These are phyloP conservation scores for Epicauta chinensis DNA, from an alignment of 1,140 invertebrate species.

Conservation along the genomic window DNA sequence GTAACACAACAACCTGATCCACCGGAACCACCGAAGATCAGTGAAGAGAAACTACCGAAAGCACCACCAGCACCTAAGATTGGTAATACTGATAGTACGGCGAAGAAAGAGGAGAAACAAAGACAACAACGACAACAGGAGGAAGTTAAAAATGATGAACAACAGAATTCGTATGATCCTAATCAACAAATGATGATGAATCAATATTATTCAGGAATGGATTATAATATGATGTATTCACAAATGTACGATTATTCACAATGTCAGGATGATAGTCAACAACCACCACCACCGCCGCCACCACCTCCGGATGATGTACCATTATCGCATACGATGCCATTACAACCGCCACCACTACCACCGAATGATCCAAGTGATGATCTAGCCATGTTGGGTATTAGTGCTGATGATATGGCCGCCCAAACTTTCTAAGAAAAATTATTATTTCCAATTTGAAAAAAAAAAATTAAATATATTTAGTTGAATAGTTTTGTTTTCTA, in stretches of 20 bases:
- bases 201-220: constrained; percentile 21
- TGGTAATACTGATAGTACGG: not conserved
- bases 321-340: constrained; percentile 34
- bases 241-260: constrained; percentile 23
- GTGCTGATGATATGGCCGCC: constrained; percentile 60
- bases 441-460: no score
- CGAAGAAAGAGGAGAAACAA: constrained; percentile 3
- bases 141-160: constrained; percentile 22
- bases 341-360: constrained; percentile 38
- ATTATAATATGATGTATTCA: constrained; percentile 22
- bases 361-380: constrained; percentile 55
- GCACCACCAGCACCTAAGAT: constrained; percentile 23
- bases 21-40: constrained; percentile 23
- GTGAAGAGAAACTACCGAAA: constrained; percentile 17
- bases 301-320: constrained; percentile 27
- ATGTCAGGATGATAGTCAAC: constrained; percentile 2
- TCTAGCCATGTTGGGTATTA: constrained; percentile 61
- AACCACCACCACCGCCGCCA: constrained; percentile 25
- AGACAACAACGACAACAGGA: not conserved
- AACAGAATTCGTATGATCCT: constrained; percentile 11
- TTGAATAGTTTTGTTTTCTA: no score
- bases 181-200: constrained; percentile 23
- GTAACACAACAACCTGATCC: constrained; percentile 34
- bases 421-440: constrained; percentile 41
- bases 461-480: no score